Conservation (phyloP, 2,797 vertebrate genomes). For the Brotula barbata region DNA sequence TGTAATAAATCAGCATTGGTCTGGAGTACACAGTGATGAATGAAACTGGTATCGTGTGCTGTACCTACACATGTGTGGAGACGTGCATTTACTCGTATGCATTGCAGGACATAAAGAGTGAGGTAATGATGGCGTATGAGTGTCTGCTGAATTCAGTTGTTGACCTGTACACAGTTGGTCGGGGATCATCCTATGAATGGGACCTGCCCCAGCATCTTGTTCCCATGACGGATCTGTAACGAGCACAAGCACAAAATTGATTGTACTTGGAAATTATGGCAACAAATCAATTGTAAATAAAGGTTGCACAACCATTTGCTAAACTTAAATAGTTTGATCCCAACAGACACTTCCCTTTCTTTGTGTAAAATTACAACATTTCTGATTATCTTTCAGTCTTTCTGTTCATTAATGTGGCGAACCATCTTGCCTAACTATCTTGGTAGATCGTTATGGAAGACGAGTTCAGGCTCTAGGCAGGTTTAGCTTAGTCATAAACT, state of each 20-base stretch:
- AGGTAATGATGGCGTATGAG: constrained; percentile 40
- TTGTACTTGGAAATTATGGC: background rate
- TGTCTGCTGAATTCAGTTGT: constrained; percentile 55
- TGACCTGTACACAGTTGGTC: constrained; percentile 61
- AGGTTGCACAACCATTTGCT: too few species aligned
- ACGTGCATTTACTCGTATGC: constrained; percentile 51
- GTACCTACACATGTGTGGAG: constrained; percentile 67
- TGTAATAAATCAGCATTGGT: background rate
- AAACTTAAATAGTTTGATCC: too few species aligned
- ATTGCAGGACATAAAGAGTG: constrained; percentile 56
- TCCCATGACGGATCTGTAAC: constrained; percentile 70
- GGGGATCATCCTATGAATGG: constrained; percentile 61
- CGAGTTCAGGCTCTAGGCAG: too few species aligned
- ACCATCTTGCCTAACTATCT: too few species aligned
- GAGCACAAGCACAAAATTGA: background rate
- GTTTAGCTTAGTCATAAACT: too few species aligned
- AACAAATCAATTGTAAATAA: too few species aligned
- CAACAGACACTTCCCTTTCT: too few species aligned
- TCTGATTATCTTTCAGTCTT: too few species aligned
- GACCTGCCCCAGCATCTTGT: constrained; percentile 33
- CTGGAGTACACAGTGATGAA: background rate
- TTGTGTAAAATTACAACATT: too few species aligned
- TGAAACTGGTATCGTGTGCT: background rate
- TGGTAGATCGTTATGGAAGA: too few species aligned
- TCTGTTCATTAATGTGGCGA: too few species aligned